Base-by-base conservation (phyloP, 2,797 vertebrate genomes). In the Channallabes apus region DNA sequence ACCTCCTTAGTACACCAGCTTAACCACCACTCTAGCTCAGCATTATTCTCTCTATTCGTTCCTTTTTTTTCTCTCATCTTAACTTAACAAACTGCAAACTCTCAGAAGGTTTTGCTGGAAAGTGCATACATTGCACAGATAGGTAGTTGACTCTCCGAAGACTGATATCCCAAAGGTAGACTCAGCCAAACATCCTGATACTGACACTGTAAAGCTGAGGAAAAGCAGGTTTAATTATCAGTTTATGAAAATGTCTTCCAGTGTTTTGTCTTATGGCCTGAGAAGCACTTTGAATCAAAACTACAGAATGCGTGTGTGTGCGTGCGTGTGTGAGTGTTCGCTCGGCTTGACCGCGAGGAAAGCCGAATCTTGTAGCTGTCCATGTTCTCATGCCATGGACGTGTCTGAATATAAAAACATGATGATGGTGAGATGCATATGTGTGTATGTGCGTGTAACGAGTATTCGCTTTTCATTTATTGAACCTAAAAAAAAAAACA, bases 161-260 rank as follows among this genome's bases (percentile, higher is more conserved):
- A 82, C 58, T 80, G 29, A 61, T 80, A 84, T 80, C 73, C 65
- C 82, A 82, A 88, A 87, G 67, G 82, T 84, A 62, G 64, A 85
- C 51, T 67, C 35, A 61, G 62, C 82, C 78, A 79, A 88, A 79
- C 77, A 64, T 59, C 83, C 35, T 35, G 61, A 79, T 84, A 81
- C 69, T 78, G 75, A 58, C 62, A 73, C 81, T 73, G 76, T 64
- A 79, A 71, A 18, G 62, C 83, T 68, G 32, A 76, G 14, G 61
- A 68, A 78, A 56, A 83, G 73, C 24, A 59, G 73, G 65, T 84
- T 56, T 71, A 75, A 76, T 61, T 54, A 72, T 83, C 56, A 76
- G 56, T 83, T 85, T 68, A 80, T 80, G 80, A 86, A 88, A 84
- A 86, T 61, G 89, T 90, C 89, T 90, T 90, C 89, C 89, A 90